phyloP scores from a whole-genome alignment of 2,888 invertebrate genomes.

The Pandemis cinnamomeana region DNA sequence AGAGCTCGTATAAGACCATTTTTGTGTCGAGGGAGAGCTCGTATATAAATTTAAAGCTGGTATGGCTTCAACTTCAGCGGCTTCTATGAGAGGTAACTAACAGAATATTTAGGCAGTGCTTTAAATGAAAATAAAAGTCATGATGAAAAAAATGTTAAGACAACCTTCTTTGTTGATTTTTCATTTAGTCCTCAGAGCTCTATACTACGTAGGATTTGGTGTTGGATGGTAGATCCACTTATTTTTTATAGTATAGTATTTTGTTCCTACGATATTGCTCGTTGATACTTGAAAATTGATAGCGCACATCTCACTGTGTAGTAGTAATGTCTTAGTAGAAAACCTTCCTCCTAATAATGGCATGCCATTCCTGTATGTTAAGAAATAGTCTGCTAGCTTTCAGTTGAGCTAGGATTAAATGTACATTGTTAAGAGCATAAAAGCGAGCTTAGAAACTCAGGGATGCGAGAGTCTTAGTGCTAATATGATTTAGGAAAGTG shows the following conservation, averaged over 20 bases:
- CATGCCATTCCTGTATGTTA: background rate
- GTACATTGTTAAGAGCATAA: constrained; percentile 30
- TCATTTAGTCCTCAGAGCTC: no score
- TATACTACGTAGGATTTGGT: no score
- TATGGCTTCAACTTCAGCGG: background rate
- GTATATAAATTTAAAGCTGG: background rate
- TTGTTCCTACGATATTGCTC: no score
- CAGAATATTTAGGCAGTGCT: no score
- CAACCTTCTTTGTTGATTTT: no score
- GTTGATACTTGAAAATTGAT: no score
- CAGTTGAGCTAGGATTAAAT: constrained; percentile 20
- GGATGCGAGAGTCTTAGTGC: constrained; percentile 16
- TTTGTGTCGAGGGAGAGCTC: background rate
- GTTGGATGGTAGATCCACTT: no score
- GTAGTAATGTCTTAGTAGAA: background rate
- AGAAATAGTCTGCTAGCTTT: constrained; percentile 1
- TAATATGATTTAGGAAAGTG: constrained; percentile 16
- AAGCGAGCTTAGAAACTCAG: constrained; percentile 34
- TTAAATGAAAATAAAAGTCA: background rate
- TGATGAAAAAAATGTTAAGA: no score
- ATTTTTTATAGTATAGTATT: no score
- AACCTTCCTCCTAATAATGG: background rate
- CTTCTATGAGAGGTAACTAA: background rate
- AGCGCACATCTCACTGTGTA: no score
- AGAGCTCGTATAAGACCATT: no score